These are phyloP conservation scores for Archips crataeganus DNA, from an alignment of 2,888 invertebrate genomes.

Conservation along the genomic window DNA sequence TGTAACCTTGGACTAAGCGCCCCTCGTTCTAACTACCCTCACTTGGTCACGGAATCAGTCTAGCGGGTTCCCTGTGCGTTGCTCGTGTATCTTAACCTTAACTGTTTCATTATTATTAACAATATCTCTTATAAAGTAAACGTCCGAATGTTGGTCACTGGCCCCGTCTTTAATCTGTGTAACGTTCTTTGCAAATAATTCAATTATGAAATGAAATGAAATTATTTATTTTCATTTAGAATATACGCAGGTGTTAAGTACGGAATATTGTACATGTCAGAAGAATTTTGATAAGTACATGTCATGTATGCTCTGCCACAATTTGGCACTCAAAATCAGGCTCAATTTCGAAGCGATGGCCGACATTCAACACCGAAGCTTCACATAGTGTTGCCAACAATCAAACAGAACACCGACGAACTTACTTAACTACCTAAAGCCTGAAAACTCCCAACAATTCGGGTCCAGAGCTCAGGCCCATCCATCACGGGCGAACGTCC, in stretches of 20 bases:
- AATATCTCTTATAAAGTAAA: too few relatives aligned
- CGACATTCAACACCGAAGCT: constrained; percentile 1
- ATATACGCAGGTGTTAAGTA: too few relatives aligned
- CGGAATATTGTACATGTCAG: too few relatives aligned
- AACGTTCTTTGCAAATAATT: too few relatives aligned
- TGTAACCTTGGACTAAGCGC: constrained; percentile 25
- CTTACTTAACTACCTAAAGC: constrained; percentile 17
- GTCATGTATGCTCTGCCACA: too few relatives aligned
- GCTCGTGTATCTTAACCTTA: neutral
- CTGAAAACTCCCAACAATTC: constrained; percentile 38
- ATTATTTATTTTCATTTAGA: too few relatives aligned
- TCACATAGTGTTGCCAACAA: constrained; percentile 6
- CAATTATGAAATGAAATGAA: too few relatives aligned
- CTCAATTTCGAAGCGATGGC: neutral
- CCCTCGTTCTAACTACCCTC: constrained; percentile 28
- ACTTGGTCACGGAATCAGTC: constrained; percentile 30
- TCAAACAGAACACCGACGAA: constrained; percentile 14
- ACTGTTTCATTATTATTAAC: too few relatives aligned
- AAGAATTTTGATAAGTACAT: too few relatives aligned
- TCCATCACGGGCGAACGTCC: constrained; percentile 37
- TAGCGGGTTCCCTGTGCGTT: constrained; percentile 1
- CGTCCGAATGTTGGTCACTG: too few relatives aligned
- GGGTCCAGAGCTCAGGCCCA: constrained; percentile 9
- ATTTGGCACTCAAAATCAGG: neutral
- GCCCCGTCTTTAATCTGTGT: too few relatives aligned